phyloP scores from a whole-genome alignment of 2,113 vertebrate species.

The Podarcis raffonei region DNA sequence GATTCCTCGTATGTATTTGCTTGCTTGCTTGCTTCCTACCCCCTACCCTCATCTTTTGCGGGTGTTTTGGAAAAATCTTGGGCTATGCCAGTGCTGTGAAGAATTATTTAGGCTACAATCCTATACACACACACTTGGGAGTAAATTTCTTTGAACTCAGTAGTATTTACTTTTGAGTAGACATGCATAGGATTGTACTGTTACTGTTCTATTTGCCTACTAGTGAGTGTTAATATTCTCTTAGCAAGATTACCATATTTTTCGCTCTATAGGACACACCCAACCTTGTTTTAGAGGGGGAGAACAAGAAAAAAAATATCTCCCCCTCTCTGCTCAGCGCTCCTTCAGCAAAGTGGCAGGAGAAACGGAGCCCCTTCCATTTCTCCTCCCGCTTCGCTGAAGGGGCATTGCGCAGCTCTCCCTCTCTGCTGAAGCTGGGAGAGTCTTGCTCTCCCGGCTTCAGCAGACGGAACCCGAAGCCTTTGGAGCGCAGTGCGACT shows the following conservation, averaged over 20 bases:
- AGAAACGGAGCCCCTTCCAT: no score
- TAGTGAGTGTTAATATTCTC: background rate
- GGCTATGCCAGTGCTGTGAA: background rate
- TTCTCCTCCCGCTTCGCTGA: no score
- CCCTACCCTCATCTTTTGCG: background rate
- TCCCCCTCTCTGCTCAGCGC: no score
- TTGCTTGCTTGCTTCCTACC: background rate
- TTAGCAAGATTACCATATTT: background rate
- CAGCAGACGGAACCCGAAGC: no score
- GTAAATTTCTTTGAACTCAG: background rate
- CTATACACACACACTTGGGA: background rate
- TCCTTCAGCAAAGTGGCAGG: no score
- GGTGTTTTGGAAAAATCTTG: background rate
- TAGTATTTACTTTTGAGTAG: background rate
- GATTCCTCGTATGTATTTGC: conserved; percentile 78
- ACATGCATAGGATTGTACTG: background rate
- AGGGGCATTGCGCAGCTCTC: no score
- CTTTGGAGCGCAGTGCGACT: no score
- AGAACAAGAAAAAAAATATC: no score
- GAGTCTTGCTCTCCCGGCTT: no score
- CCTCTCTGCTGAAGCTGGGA: no score
- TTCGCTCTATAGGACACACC: no score
- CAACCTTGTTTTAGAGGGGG: no score
- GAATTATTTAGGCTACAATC: background rate
- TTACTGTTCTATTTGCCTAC: background rate